Evolutionary conservation across 92 coral and sea anemone genomes (phyloP).

Genomic region (Epizoanthus stellaris): DNA sequence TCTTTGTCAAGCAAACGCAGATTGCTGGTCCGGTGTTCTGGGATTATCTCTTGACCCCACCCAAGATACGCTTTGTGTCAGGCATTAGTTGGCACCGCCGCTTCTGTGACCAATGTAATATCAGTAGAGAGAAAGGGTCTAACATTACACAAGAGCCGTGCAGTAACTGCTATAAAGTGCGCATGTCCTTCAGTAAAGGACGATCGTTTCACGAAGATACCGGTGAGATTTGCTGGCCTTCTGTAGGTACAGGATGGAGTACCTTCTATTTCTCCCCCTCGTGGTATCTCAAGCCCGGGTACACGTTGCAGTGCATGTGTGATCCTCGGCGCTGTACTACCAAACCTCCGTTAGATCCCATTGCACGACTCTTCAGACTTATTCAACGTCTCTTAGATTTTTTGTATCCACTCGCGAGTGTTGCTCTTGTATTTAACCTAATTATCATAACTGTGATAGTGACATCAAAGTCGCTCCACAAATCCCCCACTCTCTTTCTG

Average conservation of each 20-base stretch:
- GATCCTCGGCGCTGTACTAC: background rate
- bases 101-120: background rate
- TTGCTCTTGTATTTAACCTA: background rate
- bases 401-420: background rate
- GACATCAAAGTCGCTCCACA: background rate
- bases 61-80: background rate
- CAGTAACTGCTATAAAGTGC: background rate
- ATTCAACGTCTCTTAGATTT: background rate
- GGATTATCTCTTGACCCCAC: background rate
- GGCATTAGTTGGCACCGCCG: background rate
- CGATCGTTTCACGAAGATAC: background rate
- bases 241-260: too few relatives aligned
- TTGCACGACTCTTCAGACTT: background rate
- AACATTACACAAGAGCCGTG: background rate
- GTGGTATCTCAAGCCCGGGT: background rate
- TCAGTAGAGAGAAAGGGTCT: background rate
- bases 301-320: background rate
- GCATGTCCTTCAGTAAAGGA: too few relatives aligned
- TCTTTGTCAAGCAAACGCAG: background rate
- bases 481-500: background rate
- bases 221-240: background rate
- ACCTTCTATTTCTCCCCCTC: background rate
- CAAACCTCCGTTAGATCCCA: background rate
- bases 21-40: background rate
- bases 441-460: background rate